Evolutionary conservation across 2,113 vertebrate genomes (phyloP), one percentile per base, ranked within the genome.

Genomic region (Eidolon helvum): DNA sequence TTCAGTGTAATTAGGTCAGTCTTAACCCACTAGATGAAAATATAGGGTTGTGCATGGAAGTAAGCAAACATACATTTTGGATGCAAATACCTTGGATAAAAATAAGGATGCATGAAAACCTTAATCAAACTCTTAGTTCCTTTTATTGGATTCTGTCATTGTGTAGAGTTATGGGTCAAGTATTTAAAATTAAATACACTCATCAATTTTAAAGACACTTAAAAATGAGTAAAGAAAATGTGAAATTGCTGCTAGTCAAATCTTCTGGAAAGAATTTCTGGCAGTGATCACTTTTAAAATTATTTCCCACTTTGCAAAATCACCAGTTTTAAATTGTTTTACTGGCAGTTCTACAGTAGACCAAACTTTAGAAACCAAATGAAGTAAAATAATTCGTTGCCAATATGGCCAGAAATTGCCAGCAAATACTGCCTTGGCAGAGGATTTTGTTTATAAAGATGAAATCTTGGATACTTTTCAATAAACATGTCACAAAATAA

Each of bases 401-500:
- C 83, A 87, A 1, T 89, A 90, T 90, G 82, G 92, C 90, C 88
- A 93, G 83, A 95, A 7, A 75, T 48, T 83, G 15, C 90, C 91
- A 38, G 38, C 95, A 94, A 38, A 28, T 95, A 59, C 57, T 97
- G 75, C 91, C 33, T 61, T 96, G 55, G 88, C 65, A 95, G 53
- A 91, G 38, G 71, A 94, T 96, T 86, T 77, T 65, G 26, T 82
- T 97, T 97, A 96, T 97, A 87, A 95, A 79, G 66, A 79, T 94
- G 91, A 91, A 96, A 84, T 98, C 93, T 53, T 97, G 83, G 96
- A 96, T 97, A 97, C 57, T 97, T 93, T 96, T 98, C 53, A 19
- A n/a, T 97, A 91, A 97, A 97, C 85, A 82, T 97, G 3, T 53
- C 96, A 97, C 78, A 94, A 97, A 97, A 96, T 96, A 97, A 97